Base-by-base conservation (phyloP, 2,113 vertebrate species). In the Chaenocephalus aceratus region DNA sequence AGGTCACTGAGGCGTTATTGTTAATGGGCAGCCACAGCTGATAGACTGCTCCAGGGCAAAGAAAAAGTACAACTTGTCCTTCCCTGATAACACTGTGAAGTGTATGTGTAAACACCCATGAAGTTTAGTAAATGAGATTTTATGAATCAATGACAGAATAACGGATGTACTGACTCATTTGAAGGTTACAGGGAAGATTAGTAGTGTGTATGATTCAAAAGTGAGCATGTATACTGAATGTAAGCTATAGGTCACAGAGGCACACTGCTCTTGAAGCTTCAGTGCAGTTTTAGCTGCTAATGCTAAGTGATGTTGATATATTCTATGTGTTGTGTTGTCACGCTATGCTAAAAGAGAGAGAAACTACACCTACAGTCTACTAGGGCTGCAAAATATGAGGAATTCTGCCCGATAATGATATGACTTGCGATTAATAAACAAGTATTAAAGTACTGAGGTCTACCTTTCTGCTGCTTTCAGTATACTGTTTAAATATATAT, bases 21-120 rank as follows among this genome's bases (percentile, higher is more conserved):
- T 76, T 88, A 76, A 86, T 75, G 70, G 64, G 49, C 46, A 69
- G 60, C 60, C 49, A 26, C 61, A 41, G 60, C 62, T 76, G 66
- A 84, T 66, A 68, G 44, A 5, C 52, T 61, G 70, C 18, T 75
- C 41, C 64, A 53, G 66, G 76, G 41, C 15, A 58, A 52, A 72
- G 66, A 62, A 45, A 41, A 45, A 60, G 72, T 5, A 34, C 56
- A 62, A 21, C 53, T 21, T 54, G 44, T 72, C 75, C 18, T 75
- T 68, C 30, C 23, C 30, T 23, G 49, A 74, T 69, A 77, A 54
- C 72, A 44, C 30, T 44, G 26, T 78, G 11, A 80, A 80, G 48
- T 6, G 7, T 46, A 61, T 36, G 49, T 48, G 64, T 52, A 36
- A 44, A 76, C 66, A 69, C 26, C 45, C 67, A 21, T 74, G 58